Evolutionary conservation across 2,888 invertebrate species (phyloP).

Genomic region (Andricus quercusramuli): DNA sequence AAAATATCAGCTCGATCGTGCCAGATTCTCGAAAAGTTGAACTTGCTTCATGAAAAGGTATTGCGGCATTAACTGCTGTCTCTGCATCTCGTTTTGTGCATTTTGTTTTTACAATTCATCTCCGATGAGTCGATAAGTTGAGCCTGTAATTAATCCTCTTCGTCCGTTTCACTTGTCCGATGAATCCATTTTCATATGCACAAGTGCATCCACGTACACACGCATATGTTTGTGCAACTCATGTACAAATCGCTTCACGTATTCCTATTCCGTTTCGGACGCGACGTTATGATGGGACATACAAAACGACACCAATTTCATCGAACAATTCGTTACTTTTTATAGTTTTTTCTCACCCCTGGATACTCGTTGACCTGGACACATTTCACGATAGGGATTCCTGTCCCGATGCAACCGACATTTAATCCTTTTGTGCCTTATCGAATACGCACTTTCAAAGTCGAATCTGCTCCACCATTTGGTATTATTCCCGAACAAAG

Average conservation of each 20-base stretch:
- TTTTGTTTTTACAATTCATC: slow-evolving; percentile 49
- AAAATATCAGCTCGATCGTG: neutral
- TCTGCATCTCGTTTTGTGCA: neutral
- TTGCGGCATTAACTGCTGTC: neutral
- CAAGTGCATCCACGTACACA: neutral
- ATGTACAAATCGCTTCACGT: slow-evolving; percentile 1
- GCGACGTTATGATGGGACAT: neutral
- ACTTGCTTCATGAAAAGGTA: neutral
- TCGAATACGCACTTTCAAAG: slow-evolving; percentile 2
- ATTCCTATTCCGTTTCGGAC: neutral
- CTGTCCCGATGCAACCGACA: neutral
- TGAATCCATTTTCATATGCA: neutral
- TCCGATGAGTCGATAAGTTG: slow-evolving; percentile 44
- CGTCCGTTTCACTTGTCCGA: neutral
- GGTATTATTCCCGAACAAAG: neutral
- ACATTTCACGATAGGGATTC: neutral
- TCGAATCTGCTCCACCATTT: neutral
- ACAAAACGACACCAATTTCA: neutral
- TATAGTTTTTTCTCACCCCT: slow-evolving; percentile 6
- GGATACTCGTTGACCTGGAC: neutral
- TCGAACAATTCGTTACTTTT: slow-evolving; percentile 2
- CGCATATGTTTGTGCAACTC: neutral
- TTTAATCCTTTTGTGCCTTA: slow-evolving; percentile 6
- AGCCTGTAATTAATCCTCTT: slow-evolving; percentile 47
- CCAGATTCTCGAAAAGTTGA: neutral